These are phyloP conservation scores for Tenebrio molitor DNA, from an alignment of 1,140 invertebrate genomes.

Conservation along the genomic window DNA sequence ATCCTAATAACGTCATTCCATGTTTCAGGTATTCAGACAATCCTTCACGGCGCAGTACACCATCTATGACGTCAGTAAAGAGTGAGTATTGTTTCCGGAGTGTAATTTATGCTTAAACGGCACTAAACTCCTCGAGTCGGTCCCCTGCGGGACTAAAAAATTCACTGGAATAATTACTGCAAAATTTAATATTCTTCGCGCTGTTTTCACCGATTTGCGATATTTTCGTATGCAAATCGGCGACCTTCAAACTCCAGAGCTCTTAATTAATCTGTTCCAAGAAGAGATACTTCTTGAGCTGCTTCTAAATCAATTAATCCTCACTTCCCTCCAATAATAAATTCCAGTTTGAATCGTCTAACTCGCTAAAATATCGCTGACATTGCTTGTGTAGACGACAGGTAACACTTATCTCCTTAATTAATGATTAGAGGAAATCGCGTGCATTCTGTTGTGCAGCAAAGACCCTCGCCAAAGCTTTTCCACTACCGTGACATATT, in stretches of 20 bases:
- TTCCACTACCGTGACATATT: background rate
- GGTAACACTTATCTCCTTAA: slow-evolving; percentile 47
- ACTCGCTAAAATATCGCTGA: slow-evolving; percentile 28
- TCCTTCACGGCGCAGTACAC: slow-evolving; percentile 87
- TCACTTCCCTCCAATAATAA: slow-evolving; percentile 9
- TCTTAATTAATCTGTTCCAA: slow-evolving; percentile 30
- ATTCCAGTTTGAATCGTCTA: background rate
- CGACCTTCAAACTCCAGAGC: slow-evolving; percentile 9
- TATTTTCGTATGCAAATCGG: too few relatives aligned
- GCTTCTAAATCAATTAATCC: slow-evolving; percentile 25
- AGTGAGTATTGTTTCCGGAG: slow-evolving; percentile 73
- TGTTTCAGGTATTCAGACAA: slow-evolving; percentile 82
- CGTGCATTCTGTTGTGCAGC: slow-evolving; percentile 43
- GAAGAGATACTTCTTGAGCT: slow-evolving; percentile 24
- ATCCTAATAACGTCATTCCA: slow-evolving; percentile 44
- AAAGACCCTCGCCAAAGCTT: background rate
- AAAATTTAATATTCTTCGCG: too few relatives aligned
- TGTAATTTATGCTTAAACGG: background rate
- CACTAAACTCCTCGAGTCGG: background rate
- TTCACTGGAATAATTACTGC: too few relatives aligned
- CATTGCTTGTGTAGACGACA: slow-evolving; percentile 42
- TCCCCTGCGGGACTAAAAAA: too few relatives aligned
- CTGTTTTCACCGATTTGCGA: too few relatives aligned
- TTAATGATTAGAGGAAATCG: slow-evolving; percentile 49
- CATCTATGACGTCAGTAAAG: slow-evolving; percentile 88